Percentiles rank a stretch among this genome's conserved stretches.
Conservation (phyloP, 2,888 invertebrate genomes). For the Oeneis ivallda region DNA sequence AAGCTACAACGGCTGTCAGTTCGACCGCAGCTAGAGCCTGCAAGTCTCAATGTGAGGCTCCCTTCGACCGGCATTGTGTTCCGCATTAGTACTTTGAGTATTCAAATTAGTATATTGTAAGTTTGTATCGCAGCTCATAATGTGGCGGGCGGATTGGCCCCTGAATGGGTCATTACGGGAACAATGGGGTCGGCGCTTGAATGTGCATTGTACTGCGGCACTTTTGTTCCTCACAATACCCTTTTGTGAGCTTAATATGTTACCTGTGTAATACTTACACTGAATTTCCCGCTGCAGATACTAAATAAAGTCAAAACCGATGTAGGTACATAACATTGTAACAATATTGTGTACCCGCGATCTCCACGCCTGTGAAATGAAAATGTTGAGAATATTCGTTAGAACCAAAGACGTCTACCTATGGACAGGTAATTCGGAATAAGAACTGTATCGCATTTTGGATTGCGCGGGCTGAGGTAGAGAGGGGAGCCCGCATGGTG, state of each 20-base stretch:
- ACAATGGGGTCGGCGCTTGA: conserved; percentile 3
- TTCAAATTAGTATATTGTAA: neutral
- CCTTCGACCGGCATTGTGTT: too few relatives aligned
- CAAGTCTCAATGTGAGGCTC: neutral
- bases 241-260: neutral
- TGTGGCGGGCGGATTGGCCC: neutral
- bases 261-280: neutral
- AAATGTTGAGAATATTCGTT: too few relatives aligned
- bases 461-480: too few relatives aligned
- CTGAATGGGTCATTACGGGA: conserved; percentile 1
- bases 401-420: too few relatives aligned
- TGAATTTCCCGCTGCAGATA: neutral
- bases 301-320: neutral
- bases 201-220: neutral
- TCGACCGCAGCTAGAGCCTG: neutral
- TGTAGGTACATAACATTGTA: neutral
- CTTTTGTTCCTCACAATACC: neutral
- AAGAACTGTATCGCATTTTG: too few relatives aligned
- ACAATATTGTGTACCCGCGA: too few relatives aligned
- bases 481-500: too few relatives aligned
- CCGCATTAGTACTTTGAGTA: too few relatives aligned
- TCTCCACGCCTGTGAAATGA: too few relatives aligned
- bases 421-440: too few relatives aligned
- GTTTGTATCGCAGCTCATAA: too few relatives aligned
- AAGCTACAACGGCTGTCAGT: neutral